Conservation (phyloP, 2,888 invertebrate species). For the Pristionchus fissidentatus region DNA sequence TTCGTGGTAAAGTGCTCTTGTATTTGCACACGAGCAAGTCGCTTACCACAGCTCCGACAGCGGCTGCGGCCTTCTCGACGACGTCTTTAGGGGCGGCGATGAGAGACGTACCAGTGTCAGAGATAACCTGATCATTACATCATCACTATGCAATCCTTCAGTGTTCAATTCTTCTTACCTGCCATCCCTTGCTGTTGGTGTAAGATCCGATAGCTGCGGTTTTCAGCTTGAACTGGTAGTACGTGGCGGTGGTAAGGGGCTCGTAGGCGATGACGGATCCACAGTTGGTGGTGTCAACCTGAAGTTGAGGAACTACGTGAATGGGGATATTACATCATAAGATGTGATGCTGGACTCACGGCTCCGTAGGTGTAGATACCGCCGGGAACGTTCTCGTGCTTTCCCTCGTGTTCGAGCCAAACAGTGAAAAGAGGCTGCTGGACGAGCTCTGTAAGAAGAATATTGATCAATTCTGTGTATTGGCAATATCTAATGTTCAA, state of each 20-base stretch:
- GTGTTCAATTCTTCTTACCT: constrained; percentile 42
- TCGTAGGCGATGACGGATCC: constrained; percentile 61
- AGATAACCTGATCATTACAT: constrained; percentile 30
- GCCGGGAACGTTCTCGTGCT: constrained; percentile 57
- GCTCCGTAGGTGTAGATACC: constrained; percentile 69
- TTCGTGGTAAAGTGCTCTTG: no score
- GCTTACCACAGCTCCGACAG: constrained; percentile 31
- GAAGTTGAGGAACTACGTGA: no score
- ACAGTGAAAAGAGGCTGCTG: constrained; percentile 67
- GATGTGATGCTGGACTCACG: no score
- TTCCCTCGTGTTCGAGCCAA: constrained; percentile 64
- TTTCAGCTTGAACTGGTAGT: constrained; percentile 54
- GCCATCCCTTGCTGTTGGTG: constrained; percentile 48
- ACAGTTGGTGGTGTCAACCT: constrained; percentile 72
- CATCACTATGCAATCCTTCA: constrained; percentile 20
- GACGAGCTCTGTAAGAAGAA: constrained; percentile 53
- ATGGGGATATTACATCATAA: no score
- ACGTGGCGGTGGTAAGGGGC: no score
- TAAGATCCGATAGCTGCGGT: constrained; percentile 52
- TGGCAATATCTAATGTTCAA: no score
- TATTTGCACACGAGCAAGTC: no score
- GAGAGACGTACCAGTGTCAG: constrained; percentile 44
- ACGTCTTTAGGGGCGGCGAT: constrained; percentile 24
- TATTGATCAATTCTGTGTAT: no score
- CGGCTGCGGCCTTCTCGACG: constrained; percentile 8